A percentile compares a stretch with the other conserved stretches of the same genome.
phyloP scores from a whole-genome alignment of 1,140 invertebrate species.

The fruit fly (Drosophila melanogaster) region Release_6_plus_ISO1_MT NT_037436.4:4303001-4303500 shows the following conservation, averaged over 20 bases:
- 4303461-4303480: slow-evolving; percentile 46
- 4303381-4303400: slow-evolving; percentile 82
- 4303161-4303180: neutral
- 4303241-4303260: neutral
- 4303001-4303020: slow-evolving; percentile 38
- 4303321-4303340: slow-evolving; percentile 16
- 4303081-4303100: slow-evolving; percentile 8
- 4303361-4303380: slow-evolving; percentile 25
- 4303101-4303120: slow-evolving; percentile 11
- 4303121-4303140: slow-evolving; percentile 5
- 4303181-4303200: slow-evolving; percentile 8
- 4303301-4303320: neutral
- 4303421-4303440: slow-evolving; percentile 62
- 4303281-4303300: slow-evolving; percentile 74
- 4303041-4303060: slow-evolving; percentile 44
- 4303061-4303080: slow-evolving; percentile 36
- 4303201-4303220: slow-evolving; percentile 19
- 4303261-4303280: slow-evolving; percentile 12
- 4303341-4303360: slow-evolving; percentile 19
- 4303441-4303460: slow-evolving; percentile 60
- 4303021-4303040: slow-evolving; percentile 37
- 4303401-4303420: slow-evolving; percentile 84
- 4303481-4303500: slow-evolving; percentile 27
- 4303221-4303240: too few relatives aligned
- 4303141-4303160: neutral